These are phyloP conservation scores for Clangula hyemalis DNA, from an alignment of 2,797 vertebrate genomes.

Conservation along the genomic window DNA sequence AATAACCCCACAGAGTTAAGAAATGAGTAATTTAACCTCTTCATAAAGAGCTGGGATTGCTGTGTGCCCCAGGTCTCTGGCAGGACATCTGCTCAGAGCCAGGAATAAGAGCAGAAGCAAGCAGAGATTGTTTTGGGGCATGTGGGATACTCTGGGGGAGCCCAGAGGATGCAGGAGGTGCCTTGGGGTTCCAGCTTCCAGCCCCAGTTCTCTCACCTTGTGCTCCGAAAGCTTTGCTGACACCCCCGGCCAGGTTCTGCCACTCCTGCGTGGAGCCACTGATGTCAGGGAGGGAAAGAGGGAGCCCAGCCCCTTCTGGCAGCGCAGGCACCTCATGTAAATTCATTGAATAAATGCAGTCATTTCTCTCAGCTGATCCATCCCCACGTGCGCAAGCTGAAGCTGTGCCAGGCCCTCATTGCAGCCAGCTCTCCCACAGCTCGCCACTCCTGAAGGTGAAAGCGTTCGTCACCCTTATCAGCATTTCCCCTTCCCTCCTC, in stretches of 20 bases:
- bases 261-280: not conserved
- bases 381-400: constrained; percentile 42
- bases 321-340: constrained; percentile 56
- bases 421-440: constrained; percentile 66
- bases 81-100: not conserved
- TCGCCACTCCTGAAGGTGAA: constrained; percentile 70
- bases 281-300: constrained; percentile 32
- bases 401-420: constrained; percentile 59
- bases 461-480: constrained; percentile 4
- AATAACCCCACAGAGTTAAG: not conserved
- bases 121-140: not conserved
- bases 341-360: constrained; percentile 73
- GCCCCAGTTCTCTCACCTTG: not conserved
- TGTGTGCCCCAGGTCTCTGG: not conserved
- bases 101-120: not conserved
- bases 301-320: constrained; percentile 28
- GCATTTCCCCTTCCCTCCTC: not conserved
- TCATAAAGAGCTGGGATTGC: not conserved
- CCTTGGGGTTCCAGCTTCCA: not conserved
- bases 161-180: not conserved
- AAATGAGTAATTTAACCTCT: not conserved
- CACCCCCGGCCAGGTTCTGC: not conserved
- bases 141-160: not conserved
- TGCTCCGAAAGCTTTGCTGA: not conserved
- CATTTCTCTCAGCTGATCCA: constrained; percentile 70